Evolutionary conservation across 2,113 vertebrate genomes (phyloP).

Genomic region (Amphiprion ocellaris): DNA sequence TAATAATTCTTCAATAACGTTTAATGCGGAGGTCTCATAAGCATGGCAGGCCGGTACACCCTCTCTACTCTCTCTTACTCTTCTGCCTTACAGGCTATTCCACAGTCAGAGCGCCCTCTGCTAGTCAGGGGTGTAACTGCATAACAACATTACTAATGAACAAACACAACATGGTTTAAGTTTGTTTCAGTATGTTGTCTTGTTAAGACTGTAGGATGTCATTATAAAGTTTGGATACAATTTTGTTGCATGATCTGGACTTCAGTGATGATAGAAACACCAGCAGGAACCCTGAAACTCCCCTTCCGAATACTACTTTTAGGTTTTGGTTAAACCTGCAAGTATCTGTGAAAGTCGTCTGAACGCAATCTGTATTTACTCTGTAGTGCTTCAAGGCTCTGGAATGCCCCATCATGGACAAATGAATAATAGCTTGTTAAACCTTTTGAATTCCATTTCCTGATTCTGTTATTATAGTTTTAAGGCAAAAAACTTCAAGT

Average conservation of each 20-base stretch:
- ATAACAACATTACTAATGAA: too few species aligned
- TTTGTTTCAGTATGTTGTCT: too few species aligned
- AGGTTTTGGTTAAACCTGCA: neutral
- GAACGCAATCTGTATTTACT: neutral
- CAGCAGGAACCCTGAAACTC: neutral
- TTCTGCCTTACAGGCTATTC: too few species aligned
- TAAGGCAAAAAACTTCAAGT: conserved; percentile 8
- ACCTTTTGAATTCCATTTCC: neutral
- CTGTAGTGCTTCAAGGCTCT: neutral
- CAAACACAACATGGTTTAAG: too few species aligned
- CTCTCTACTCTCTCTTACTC: too few species aligned
- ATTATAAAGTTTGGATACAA: neutral
- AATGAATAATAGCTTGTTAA: neutral
- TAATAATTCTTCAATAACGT: too few species aligned
- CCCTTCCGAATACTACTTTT: neutral
- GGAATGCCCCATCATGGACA: neutral
- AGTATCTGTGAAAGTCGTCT: conserved; percentile 3
- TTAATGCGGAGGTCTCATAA: too few species aligned
- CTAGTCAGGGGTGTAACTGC: too few species aligned
- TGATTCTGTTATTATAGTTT: neutral
- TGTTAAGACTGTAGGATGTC: neutral
- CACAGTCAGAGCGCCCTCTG: too few species aligned
- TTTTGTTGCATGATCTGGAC: too few species aligned
- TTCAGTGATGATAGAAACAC: neutral
- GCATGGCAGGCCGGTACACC: too few species aligned